Conservation (phyloP, 2,113 vertebrate genomes). For the Dipodomys spectabilis region DNA sequence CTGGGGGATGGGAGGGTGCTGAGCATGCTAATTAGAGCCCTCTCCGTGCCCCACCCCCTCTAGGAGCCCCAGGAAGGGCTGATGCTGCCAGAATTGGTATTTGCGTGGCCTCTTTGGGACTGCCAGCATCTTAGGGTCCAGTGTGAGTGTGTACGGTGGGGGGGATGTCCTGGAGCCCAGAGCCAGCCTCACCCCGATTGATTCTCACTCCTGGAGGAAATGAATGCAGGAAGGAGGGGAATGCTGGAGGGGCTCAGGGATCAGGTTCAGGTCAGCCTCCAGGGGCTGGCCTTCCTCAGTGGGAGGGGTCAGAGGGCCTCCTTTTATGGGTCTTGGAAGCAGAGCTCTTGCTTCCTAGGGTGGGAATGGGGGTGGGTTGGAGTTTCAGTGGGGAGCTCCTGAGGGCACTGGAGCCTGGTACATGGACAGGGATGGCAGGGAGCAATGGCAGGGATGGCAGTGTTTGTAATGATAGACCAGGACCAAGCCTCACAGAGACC, state of each 20-base stretch:
- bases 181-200: too few species aligned
- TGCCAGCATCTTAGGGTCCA: constrained; percentile 7
- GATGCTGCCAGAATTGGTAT: constrained; percentile 52
- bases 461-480: background rate
- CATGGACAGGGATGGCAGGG: background rate
- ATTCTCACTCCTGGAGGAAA: background rate
- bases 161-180: too few species aligned
- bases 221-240: background rate
- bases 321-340: background rate
- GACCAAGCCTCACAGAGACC: background rate
- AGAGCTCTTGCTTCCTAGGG: constrained; percentile 1
- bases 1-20: constrained; percentile 62
- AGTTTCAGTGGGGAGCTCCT: background rate
- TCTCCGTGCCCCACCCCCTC: constrained; percentile 34
- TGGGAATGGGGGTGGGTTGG: background rate
- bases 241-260: background rate
- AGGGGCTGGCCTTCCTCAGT: background rate
- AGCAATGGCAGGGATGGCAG: background rate
- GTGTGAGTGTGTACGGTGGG: too few species aligned
- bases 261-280: constrained; percentile 25
- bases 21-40: constrained; percentile 73
- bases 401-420: background rate
- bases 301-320: background rate
- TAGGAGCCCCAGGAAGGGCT: constrained; percentile 1
- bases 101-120: constrained; percentile 21